Evolutionary conservation across 2,797 vertebrate genomes (phyloP).

Genomic region (Botia kubotai): DNA sequence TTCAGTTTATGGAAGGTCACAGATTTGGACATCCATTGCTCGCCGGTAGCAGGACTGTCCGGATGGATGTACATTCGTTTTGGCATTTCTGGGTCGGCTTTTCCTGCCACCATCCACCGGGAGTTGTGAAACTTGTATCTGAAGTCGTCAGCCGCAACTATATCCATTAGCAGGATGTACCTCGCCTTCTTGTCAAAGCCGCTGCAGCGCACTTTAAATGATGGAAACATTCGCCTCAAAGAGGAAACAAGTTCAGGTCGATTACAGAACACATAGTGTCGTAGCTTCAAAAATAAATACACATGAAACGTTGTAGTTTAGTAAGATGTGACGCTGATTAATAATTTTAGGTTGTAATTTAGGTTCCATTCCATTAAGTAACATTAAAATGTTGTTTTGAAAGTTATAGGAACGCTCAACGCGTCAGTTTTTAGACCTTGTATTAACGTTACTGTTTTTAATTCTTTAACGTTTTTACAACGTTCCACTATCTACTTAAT

Average conservation of each 20-base stretch:
- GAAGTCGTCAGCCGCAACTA: conserved; percentile 90
- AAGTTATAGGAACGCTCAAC: no score
- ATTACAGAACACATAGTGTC: neutral
- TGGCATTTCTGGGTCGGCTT: conserved; percentile 95
- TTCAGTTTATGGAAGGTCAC: conserved; percentile 95
- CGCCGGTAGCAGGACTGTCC: conserved; percentile 91
- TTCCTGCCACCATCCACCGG: conserved; percentile 93
- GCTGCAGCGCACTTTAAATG: conserved; percentile 88
- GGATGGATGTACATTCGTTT: conserved; percentile 95
- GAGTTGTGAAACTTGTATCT: conserved; percentile 95
- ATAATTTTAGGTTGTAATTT: no score
- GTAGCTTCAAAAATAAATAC: neutral
- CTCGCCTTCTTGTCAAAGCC: conserved; percentile 88
- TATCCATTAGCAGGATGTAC: conserved; percentile 92
- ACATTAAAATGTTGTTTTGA: no score
- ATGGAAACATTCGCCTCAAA: conserved; percentile 91
- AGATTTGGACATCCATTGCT: conserved; percentile 94
- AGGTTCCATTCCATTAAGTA: no score
- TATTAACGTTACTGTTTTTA: no score
- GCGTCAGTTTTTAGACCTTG: no score
- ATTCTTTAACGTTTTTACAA: no score
- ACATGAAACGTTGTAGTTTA: neutral
- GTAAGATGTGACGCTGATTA: neutral
- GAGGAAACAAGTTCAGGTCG: neutral
- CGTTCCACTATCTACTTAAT: no score